These are phyloP conservation scores for Masticophis lateralis DNA, from an alignment of 2,797 vertebrate genomes.

Conservation along the genomic window DNA sequence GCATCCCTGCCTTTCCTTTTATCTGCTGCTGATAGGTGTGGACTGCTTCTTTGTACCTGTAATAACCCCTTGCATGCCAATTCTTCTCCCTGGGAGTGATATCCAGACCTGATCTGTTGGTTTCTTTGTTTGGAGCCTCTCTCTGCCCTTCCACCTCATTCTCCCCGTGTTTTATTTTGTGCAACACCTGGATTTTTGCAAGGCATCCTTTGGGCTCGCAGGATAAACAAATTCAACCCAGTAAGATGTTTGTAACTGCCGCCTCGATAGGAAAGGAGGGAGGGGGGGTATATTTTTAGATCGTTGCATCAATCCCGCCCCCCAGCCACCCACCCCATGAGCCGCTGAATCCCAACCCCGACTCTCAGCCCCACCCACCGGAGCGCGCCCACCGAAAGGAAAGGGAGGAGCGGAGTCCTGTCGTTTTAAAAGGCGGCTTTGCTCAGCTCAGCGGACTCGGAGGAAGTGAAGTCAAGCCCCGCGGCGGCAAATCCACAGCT, in stretches of 20 bases:
- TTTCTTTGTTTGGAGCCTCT: neutral
- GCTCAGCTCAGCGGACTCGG: rapidly evolving
- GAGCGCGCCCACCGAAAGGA: neutral
- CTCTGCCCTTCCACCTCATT: neutral
- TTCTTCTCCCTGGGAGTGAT: neutral
- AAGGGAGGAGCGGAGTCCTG: neutral
- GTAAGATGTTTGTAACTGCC: neutral
- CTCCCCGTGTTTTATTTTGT: neutral
- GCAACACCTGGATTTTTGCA: neutral
- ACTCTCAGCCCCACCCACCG: neutral
- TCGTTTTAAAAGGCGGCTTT: neutral
- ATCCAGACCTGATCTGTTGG: neutral
- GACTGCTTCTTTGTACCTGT: neutral
- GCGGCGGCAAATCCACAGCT: neutral
- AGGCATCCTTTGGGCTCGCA: neutral
- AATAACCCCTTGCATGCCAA: neutral
- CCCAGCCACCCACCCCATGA: neutral
- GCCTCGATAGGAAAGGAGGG: neutral
- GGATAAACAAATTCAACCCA: neutral
- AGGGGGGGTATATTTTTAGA: neutral
- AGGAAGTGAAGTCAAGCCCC: slow-evolving; percentile 13
- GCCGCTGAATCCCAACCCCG: neutral
- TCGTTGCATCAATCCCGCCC: neutral
- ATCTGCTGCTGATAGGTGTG: neutral
- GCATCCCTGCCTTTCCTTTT: neutral